Percentiles rank a stretch among this genome's conserved stretches.
These are phyloP conservation scores for Perca schrenkii DNA, from an alignment of 2,113 vertebrate genomes.

Conservation along the genomic window DNA sequence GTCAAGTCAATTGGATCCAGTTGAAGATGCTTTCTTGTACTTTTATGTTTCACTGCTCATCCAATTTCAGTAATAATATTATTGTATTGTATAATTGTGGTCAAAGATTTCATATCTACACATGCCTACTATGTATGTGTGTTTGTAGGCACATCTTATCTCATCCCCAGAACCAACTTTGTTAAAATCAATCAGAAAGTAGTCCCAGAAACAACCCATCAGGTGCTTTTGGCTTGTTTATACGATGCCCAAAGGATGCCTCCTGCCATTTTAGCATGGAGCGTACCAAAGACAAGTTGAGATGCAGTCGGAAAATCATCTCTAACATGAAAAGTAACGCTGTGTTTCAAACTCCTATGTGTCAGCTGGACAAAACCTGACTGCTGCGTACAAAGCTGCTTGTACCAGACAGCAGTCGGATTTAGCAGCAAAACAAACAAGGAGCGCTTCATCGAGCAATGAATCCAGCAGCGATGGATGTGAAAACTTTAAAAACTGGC, in stretches of 20 bases:
- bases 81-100: background rate
- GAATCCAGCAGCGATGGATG: background rate
- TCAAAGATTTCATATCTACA: background rate
- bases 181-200: background rate
- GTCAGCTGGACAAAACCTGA: conserved; percentile 19
- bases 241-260: background rate
- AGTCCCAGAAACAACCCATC: background rate
- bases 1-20: no score
- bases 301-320: conserved; percentile 6
- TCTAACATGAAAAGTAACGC: conserved; percentile 48
- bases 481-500: conserved; percentile 18
- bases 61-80: background rate
- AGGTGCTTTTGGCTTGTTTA: conserved; percentile 21
- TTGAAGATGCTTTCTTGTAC: no score
- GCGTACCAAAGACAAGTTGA: background rate
- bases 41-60: background rate
- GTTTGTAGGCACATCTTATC: background rate
- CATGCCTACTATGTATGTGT: background rate
- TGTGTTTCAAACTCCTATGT: conserved; percentile 17
- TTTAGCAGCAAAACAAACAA: conserved; percentile 34
- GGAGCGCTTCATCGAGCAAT: conserved; percentile 3
- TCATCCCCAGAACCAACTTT: background rate
- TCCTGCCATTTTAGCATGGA: conserved; percentile 3
- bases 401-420: background rate
- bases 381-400: conserved; percentile 43